These are phyloP conservation scores for Drosophila helvetica DNA, from an alignment of 2,888 invertebrate genomes.

Conservation along the genomic window DNA sequence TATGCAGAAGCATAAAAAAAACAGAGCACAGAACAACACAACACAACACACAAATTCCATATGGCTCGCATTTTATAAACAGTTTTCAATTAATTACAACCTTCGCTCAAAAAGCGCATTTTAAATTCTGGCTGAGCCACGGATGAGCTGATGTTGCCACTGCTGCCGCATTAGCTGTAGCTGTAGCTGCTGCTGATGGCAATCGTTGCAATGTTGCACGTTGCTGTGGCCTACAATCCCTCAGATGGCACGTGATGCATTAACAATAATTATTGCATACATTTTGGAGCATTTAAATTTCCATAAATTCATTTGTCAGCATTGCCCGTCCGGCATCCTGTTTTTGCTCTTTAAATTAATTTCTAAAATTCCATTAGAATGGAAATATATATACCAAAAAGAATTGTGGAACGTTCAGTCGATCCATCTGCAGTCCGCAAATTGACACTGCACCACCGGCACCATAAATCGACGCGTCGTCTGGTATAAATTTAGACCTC, in stretches of 20 bases:
- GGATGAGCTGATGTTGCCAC: slow-evolving; percentile 13
- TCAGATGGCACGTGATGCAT: slow-evolving; percentile 39
- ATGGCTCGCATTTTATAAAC: slow-evolving; percentile 42
- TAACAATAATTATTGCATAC: slow-evolving; percentile 41
- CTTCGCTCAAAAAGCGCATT: slow-evolving; percentile 41
- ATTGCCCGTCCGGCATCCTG: not conserved
- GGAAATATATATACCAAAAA: not conserved
- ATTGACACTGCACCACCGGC: slow-evolving; percentile 36
- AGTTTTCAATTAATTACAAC: slow-evolving; percentile 62
- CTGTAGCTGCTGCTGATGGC: slow-evolving; percentile 8
- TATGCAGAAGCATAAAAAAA: slow-evolving; percentile 28
- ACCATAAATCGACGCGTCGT: slow-evolving; percentile 50
- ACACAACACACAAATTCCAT: slow-evolving; percentile 15
- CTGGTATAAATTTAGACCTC: slow-evolving; percentile 62
- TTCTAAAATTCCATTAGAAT: slow-evolving; percentile 1
- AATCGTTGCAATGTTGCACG: not conserved
- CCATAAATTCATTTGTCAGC: slow-evolving; percentile 27
- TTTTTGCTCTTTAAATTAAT: slow-evolving; percentile 13
- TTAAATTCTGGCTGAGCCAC: slow-evolving; percentile 25
- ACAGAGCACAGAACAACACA: not conserved
- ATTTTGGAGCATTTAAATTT: slow-evolving; percentile 35
- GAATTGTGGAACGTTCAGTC: not conserved
- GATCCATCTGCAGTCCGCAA: slow-evolving; percentile 2
- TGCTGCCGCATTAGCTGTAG: not conserved
- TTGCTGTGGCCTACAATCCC: slow-evolving; percentile 6